Percentiles rank a stretch among this genome's conserved stretches.
phyloP scores from a whole-genome alignment of 2,797 vertebrate genomes.

The Arrhamphus sclerolepis region DNA sequence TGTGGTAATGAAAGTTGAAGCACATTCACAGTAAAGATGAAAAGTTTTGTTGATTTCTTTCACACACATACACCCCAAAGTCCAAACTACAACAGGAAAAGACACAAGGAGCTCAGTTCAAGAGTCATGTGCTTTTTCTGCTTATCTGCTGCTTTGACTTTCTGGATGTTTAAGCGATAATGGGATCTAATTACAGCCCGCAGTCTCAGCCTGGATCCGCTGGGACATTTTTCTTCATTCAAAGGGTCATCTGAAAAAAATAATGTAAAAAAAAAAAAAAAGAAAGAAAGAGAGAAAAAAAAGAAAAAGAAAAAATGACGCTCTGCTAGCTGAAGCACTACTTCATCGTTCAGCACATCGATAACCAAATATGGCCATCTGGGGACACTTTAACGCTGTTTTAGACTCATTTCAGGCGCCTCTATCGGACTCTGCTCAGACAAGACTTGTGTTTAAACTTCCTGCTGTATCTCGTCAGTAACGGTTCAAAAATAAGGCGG shows the following conservation, averaged over 20 bases:
- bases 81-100: constrained; percentile 1
- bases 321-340: constrained; percentile 23
- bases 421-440: background rate
- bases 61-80: background rate
- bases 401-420: background rate
- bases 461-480: constrained; percentile 35
- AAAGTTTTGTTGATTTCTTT: background rate
- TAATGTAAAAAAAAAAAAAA: background rate
- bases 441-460: constrained; percentile 10
- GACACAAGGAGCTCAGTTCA: constrained; percentile 7
- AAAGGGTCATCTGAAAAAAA: constrained; percentile 31
- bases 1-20: no score
- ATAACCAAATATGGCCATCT: constrained; percentile 80
- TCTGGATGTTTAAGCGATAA: constrained; percentile 33
- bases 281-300: background rate
- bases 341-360: constrained; percentile 51
- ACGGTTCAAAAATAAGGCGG: constrained; percentile 10
- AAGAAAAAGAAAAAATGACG: background rate
- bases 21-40: background rate
- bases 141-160: constrained; percentile 38
- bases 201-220: constrained; percentile 33
- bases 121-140: constrained; percentile 9
- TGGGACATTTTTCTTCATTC: constrained; percentile 43
- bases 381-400: constrained; percentile 33
- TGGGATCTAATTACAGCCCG: constrained; percentile 35